phyloP scores from a whole-genome alignment of 2,113 vertebrate genomes.

The Gavia stellata region DNA sequence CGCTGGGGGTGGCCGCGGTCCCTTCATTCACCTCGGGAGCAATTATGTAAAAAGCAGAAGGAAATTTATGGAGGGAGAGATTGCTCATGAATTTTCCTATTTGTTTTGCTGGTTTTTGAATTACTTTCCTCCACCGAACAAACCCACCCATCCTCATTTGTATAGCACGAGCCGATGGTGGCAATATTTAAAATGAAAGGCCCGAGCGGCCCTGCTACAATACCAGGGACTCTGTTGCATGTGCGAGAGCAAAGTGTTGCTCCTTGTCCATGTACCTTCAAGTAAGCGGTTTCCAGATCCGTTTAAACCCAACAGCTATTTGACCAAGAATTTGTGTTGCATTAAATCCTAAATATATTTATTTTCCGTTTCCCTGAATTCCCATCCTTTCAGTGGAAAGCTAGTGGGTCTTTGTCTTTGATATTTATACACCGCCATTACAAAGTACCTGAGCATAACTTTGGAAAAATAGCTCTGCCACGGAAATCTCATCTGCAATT shows the following conservation, averaged over 20 bases:
- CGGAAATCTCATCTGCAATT: fast-evolving
- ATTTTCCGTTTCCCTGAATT: not conserved
- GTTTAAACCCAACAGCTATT: not conserved
- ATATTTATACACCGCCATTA: not conserved
- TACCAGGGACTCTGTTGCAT: not conserved
- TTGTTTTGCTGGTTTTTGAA: not conserved
- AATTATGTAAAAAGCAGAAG: fast-evolving
- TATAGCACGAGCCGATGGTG: fast-evolving
- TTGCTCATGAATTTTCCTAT: not conserved
- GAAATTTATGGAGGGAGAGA: not conserved
- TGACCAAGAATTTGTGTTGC: not conserved
- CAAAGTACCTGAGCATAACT: not conserved
- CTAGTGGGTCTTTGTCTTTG: not conserved
- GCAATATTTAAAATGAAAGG: not conserved
- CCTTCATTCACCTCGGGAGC: fast-evolving
- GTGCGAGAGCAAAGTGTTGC: not conserved
- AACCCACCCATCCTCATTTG: not conserved
- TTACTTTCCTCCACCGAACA: not conserved
- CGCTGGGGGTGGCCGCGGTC: fast-evolving
- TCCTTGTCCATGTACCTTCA: not conserved
- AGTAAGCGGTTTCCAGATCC: not conserved
- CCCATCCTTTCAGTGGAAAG: not conserved
- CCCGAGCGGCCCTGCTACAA: not conserved
- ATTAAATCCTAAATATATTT: not conserved
- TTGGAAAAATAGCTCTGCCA: not conserved